Percentiles rank a stretch among this genome's conserved stretches.
Conservation (phyloP, 2,888 invertebrate genomes). For the Psylliodes chrysocephalus region DNA sequence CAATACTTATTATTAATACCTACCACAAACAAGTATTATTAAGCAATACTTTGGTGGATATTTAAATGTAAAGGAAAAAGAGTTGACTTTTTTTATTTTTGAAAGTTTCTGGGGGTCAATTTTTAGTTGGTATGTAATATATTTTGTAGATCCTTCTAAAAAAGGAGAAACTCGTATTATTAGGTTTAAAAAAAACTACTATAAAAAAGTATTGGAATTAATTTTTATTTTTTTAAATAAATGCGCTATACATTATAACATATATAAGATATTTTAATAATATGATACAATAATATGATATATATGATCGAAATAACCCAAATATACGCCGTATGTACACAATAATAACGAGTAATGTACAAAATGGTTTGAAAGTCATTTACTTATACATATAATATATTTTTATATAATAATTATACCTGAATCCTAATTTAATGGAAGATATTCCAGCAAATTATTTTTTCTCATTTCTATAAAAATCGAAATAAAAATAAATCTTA, state of each 20-base stretch:
- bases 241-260: constrained; percentile 8
- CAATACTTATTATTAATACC: too few species aligned
- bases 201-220: constrained; percentile 1
- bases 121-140: too few species aligned
- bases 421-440: constrained; percentile 2
- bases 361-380: background rate
- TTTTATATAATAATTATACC: background rate
- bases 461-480: background rate
- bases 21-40: too few species aligned
- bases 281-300: too few species aligned
- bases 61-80: too few species aligned
- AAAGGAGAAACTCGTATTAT: too few species aligned
- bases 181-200: background rate
- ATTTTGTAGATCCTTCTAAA: too few species aligned
- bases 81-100: too few species aligned
- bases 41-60: too few species aligned
- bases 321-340: constrained; percentile 4
- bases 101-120: too few species aligned
- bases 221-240: constrained; percentile 5
- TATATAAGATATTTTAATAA: background rate
- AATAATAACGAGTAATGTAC: constrained; percentile 6
- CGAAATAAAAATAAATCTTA: background rate
- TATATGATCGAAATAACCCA: background rate
- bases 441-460: background rate
- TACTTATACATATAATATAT: background rate